These are phyloP conservation scores for Xestia c-nigrum DNA, from an alignment of 2,888 invertebrate genomes.

Conservation along the genomic window DNA sequence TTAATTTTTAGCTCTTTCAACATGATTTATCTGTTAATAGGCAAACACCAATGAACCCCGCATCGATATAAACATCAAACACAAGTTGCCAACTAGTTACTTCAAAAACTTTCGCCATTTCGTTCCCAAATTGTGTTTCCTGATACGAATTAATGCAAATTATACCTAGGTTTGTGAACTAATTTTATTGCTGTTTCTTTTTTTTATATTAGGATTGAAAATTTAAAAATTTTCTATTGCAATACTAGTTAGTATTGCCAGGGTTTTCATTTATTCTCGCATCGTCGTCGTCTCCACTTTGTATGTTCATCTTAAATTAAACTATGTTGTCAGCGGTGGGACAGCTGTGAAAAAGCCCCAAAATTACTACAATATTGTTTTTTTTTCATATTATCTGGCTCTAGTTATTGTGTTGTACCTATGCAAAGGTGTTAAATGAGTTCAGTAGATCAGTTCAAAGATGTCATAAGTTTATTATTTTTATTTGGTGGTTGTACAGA, in stretches of 20 bases:
- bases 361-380: not conserved
- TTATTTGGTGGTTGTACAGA: conserved; percentile 11
- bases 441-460: not conserved
- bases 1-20: not conserved
- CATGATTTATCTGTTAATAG: too few species aligned
- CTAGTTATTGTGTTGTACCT: not conserved
- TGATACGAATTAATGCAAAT: too few species aligned
- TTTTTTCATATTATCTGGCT: not conserved
- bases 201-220: too few species aligned
- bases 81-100: too few species aligned
- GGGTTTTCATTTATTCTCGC: too few species aligned
- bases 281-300: not conserved
- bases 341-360: not conserved
- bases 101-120: too few species aligned
- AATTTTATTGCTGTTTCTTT: not conserved
- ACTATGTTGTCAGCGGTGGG: not conserved
- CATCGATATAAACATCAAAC: too few species aligned
- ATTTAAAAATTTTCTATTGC: too few species aligned
- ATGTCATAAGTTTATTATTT: not conserved
- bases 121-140: too few species aligned
- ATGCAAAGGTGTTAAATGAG: conserved; percentile 1
- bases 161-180: not conserved
- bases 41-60: too few species aligned
- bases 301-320: not conserved
- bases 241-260: too few species aligned